Evolutionary conservation across 2,113 vertebrate species (phyloP), one percentile per base, ranked within the genome.

Genomic region (Peromyscus polionotus): DNA sequence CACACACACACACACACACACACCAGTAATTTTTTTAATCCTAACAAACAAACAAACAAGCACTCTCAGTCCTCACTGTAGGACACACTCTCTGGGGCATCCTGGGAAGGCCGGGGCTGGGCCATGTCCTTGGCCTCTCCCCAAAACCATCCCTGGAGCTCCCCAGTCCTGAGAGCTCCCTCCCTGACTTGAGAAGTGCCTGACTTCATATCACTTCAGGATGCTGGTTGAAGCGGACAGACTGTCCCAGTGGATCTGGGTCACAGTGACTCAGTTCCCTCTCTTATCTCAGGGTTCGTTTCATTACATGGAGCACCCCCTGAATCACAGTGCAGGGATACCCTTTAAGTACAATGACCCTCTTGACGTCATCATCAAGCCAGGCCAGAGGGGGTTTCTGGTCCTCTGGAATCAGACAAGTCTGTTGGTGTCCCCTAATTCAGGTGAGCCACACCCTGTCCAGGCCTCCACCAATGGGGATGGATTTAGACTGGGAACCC

Each of bases 251-350:
- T 87, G 61, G 22, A 33, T 54, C 7, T 7, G 16, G 3, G 14
- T 65, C 11, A 2, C 13, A 6, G 67, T 70, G 31, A 73, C 67
- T 11, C 20, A 0, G 59, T 7, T 16, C 6, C 9, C 1, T n/a
- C 28, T 39, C 48, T 51, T 28, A 61, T n/a, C 59, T 14, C 45
- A 98, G 98, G 98, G 26, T 14, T 45, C 4, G 63, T 97, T 98
- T 24, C 0, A 3, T 0, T 98, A 96, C 88, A 57, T 57, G 0
- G 36, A 95, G 1, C 26, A 85, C 68, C 97, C 97, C 1, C 54
- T 96, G 42, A 83, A 95, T 83, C 22, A 1, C 19, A 95, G 36
- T 12, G 8, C 31, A 0, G 96, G 96, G 57, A 10, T 94, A 28
- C 5, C 90, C 24, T 98, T 98, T 22, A 12, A 31, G n/a, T 96